Conservation (phyloP, 2,888 invertebrate species). For the Sisyra terminalis region DNA sequence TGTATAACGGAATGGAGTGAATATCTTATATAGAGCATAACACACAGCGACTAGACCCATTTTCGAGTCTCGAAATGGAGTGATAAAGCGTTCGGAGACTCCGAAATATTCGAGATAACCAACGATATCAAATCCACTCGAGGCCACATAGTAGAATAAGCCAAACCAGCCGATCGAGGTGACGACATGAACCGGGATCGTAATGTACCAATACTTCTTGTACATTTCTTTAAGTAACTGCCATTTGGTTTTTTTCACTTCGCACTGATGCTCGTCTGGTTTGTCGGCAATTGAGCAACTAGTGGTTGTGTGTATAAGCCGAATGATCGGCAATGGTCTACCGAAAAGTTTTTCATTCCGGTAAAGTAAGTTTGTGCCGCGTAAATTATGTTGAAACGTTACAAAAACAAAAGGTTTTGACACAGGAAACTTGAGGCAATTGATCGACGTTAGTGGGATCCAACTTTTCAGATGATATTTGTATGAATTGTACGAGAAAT, state of each 20-base stretch:
- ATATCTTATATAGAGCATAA: constrained; percentile 85
- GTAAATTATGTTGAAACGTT: no score
- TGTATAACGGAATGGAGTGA: constrained; percentile 81
- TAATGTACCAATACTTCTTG: constrained; percentile 91
- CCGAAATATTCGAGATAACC: constrained; percentile 58
- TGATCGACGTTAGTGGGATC: no score
- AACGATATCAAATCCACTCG: constrained; percentile 84
- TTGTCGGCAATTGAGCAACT: no score
- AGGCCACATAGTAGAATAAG: constrained; percentile 69
- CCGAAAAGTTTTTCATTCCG: no score
- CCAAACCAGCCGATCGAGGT: constrained; percentile 84
- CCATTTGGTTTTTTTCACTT: constrained; percentile 8
- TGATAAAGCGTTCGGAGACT: constrained; percentile 60
- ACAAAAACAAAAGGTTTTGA: no score
- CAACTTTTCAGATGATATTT: no score
- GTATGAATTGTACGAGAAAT: no score
- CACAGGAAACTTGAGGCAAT: no score
- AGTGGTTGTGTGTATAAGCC: no score
- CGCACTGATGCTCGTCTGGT: background rate
- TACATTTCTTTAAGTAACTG: constrained; percentile 81
- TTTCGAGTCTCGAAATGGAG: constrained; percentile 57
- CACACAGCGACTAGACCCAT: constrained; percentile 83
- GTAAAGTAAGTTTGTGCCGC: no score
- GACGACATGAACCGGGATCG: constrained; percentile 80
- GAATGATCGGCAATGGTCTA: no score